phyloP scores from a whole-genome alignment of 2,888 invertebrate genomes.

The Cephus nigrinus region DNA sequence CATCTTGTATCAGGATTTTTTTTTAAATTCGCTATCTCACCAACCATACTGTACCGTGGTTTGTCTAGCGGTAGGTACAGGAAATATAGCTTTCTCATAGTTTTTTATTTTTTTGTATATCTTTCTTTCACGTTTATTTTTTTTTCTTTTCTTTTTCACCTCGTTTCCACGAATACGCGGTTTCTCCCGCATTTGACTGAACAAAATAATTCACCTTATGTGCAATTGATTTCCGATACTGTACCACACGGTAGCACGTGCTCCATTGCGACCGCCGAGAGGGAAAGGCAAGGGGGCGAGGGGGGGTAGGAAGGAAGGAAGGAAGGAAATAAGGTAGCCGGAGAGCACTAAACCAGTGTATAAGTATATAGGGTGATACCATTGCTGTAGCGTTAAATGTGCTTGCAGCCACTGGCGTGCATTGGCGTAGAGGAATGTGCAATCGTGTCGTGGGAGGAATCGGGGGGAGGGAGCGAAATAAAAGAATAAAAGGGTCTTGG shows the following conservation, averaged over 20 bases:
- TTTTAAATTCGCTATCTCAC: not conserved
- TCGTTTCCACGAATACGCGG: constrained; percentile 4
- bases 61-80: not conserved
- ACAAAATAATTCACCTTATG: not conserved
- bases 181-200: constrained; percentile 6
- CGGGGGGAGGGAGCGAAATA: not conserved
- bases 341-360: not conserved
- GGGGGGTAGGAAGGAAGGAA: not conserved
- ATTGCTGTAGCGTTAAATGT: not conserved
- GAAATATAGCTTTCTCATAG: not conserved
- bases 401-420: not conserved
- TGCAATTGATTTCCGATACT: not conserved
- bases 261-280: not conserved
- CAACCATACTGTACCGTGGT: not conserved
- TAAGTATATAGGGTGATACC: not conserved
- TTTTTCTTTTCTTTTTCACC: not conserved
- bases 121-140: not conserved
- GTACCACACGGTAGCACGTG: not conserved
- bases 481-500: not conserved
- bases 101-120: not conserved
- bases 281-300: not conserved
- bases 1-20: not conserved
- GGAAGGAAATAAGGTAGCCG: not conserved
- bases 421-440: not conserved
- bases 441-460: not conserved